Evolutionary conservation across 2,888 invertebrate species (phyloP).

Genomic region (Pollenia labialis): DNA sequence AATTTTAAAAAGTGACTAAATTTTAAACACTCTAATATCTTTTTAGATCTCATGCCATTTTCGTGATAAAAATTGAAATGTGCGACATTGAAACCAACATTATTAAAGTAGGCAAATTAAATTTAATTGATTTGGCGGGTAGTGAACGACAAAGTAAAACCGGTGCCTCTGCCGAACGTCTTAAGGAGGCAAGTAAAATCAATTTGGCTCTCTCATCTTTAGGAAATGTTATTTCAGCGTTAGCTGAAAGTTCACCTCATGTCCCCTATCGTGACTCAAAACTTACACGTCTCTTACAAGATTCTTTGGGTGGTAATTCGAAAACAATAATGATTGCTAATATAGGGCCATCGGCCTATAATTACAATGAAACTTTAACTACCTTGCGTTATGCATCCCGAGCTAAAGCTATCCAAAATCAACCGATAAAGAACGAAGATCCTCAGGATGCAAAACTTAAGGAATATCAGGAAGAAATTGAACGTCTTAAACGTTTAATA

Average conservation of each 20-base stretch:
- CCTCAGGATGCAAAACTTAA: constrained; percentile 98
- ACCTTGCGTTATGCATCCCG: constrained; percentile 98
- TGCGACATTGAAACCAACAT: constrained; percentile 87
- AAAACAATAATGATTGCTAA: constrained; percentile 99
- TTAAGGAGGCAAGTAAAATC: constrained; percentile 98
- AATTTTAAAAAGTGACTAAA: not conserved
- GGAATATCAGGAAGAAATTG: constrained; percentile 98
- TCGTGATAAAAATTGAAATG: constrained; percentile 98
- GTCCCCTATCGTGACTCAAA: constrained; percentile 99
- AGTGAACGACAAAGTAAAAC: constrained; percentile 99
- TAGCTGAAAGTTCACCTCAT: constrained; percentile 97
- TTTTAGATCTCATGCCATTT: constrained; percentile 96
- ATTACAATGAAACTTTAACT: constrained; percentile 98
- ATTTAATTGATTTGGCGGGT: constrained; percentile 98
- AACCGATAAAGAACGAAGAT: constrained; percentile 99
- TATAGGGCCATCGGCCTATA: constrained; percentile 98
- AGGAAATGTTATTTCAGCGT: constrained; percentile 98
- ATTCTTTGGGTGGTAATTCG: constrained; percentile 99
- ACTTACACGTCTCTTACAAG: constrained; percentile 97
- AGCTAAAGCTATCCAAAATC: constrained; percentile 99
- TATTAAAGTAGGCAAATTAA: constrained; percentile 94
- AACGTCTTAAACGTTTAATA: constrained; percentile 86
- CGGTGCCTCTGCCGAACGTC: constrained; percentile 95
- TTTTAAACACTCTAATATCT: not conserved
- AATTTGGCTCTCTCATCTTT: constrained; percentile 98